These are phyloP conservation scores for Vollenhovia emeryi DNA, from an alignment of 1,140 invertebrate genomes.

Conservation along the genomic window DNA sequence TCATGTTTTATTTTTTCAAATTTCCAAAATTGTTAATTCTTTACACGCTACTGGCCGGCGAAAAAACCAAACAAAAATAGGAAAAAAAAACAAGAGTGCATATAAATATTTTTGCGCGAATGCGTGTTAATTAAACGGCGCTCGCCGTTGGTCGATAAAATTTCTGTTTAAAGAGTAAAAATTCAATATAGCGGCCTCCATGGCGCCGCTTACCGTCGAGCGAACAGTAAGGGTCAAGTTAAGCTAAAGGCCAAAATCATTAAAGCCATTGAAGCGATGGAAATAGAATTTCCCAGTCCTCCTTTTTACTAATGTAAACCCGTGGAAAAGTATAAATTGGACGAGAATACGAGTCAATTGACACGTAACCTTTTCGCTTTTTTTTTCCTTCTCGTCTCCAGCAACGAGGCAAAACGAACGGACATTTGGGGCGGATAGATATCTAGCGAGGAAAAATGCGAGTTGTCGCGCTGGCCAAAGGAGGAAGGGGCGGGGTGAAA, in stretches of 20 bases:
- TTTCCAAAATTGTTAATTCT: constrained; percentile 3
- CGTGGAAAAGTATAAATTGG: background rate
- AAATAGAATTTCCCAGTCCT: background rate
- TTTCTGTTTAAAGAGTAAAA: background rate
- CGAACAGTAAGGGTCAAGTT: background rate
- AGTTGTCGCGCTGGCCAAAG: background rate
- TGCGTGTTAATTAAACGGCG: constrained; percentile 12
- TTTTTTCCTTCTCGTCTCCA: too few species aligned
- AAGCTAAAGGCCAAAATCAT: constrained; percentile 14
- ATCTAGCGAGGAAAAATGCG: background rate
- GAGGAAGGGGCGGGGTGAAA: too few species aligned
- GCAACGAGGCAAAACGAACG: background rate
- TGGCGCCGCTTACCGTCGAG: constrained; percentile 9
- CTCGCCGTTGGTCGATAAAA: constrained; percentile 12
- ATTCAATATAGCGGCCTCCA: background rate
- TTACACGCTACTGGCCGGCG: background rate
- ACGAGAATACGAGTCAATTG: too few species aligned
- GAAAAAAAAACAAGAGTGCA: too few species aligned
- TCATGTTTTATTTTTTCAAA: background rate
- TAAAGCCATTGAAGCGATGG: background rate
- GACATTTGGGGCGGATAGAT: too few species aligned
- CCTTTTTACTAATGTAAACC: background rate
- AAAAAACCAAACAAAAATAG: constrained; percentile 1
- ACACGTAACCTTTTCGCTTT: background rate
- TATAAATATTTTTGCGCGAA: background rate